Percentiles rank a stretch among this genome's conserved stretches.
These are phyloP conservation scores for Petrocephalus schoutedeni DNA, from an alignment of 2,797 vertebrate species.

Conservation along the genomic window DNA sequence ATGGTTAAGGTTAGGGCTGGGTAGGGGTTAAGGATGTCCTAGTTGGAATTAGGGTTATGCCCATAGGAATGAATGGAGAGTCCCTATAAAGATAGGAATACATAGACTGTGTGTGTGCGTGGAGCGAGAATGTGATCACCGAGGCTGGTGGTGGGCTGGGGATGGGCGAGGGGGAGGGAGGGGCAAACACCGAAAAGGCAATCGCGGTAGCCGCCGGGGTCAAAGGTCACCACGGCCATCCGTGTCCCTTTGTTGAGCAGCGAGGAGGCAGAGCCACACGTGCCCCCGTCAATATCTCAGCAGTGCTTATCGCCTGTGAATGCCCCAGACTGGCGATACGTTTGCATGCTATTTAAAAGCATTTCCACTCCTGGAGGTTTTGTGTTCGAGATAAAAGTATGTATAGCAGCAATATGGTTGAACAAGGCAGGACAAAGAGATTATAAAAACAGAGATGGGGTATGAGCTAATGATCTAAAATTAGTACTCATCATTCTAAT, in stretches of 20 bases:
- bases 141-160: constrained; percentile 22
- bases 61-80: too few relatives aligned
- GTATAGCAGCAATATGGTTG: background rate
- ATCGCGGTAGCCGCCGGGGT: constrained; percentile 33
- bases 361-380: background rate
- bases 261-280: constrained; percentile 46
- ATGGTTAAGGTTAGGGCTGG: too few relatives aligned
- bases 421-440: background rate
- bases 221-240: constrained; percentile 58
- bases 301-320: background rate
- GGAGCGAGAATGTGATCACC: background rate
- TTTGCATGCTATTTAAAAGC: background rate
- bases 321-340: background rate
- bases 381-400: background rate
- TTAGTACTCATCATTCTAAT: background rate
- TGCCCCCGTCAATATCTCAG: constrained; percentile 54
- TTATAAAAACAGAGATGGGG: background rate
- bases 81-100: too few relatives aligned
- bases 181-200: constrained; percentile 23
- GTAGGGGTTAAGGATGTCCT: too few relatives aligned
- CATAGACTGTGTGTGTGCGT: background rate
- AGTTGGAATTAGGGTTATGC: too few relatives aligned
- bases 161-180: constrained; percentile 29
- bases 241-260: constrained; percentile 33
- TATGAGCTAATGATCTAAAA: background rate